Evolutionary conservation across 1,140 invertebrate species (phyloP).

Genomic region (Caenorhabditis brenneri): DNA sequence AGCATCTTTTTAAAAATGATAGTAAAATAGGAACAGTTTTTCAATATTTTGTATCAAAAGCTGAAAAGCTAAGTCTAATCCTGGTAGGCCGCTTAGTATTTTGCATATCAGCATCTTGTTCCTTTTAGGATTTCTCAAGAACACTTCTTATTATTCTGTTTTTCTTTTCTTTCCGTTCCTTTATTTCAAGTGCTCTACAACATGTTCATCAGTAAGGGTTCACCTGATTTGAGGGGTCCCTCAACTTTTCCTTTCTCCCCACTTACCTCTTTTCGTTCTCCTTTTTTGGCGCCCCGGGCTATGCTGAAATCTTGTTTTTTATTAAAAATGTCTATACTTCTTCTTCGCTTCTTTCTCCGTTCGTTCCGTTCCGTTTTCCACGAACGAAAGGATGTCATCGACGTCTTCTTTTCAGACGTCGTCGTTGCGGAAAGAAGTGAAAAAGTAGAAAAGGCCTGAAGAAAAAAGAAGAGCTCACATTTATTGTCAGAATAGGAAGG

Average conservation of each 20-base stretch:
- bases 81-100: neutral
- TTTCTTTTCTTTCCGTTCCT: neutral
- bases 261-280: constrained; percentile 19
- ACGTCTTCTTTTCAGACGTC: constrained; percentile 35
- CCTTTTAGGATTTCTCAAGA: neutral
- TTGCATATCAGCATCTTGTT: too few species aligned
- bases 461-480: constrained; percentile 24
- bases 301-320: constrained; percentile 39
- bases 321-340: constrained; percentile 40
- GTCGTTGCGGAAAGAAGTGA: neutral
- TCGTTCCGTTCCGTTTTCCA: neutral
- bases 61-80: too few species aligned
- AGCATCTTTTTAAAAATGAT: too few species aligned
- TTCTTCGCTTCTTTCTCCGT: constrained; percentile 6
- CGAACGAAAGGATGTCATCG: constrained; percentile 15
- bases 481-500: constrained; percentile 22
- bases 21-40: too few species aligned
- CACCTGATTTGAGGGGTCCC: neutral
- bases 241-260: neutral
- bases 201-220: constrained; percentile 5
- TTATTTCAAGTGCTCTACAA: neutral
- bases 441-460: neutral
- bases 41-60: too few species aligned
- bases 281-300: constrained; percentile 28
- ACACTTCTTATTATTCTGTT: neutral